phyloP scores from a whole-genome alignment of 2,113 vertebrate species.

The Scolopax mira region DNA sequence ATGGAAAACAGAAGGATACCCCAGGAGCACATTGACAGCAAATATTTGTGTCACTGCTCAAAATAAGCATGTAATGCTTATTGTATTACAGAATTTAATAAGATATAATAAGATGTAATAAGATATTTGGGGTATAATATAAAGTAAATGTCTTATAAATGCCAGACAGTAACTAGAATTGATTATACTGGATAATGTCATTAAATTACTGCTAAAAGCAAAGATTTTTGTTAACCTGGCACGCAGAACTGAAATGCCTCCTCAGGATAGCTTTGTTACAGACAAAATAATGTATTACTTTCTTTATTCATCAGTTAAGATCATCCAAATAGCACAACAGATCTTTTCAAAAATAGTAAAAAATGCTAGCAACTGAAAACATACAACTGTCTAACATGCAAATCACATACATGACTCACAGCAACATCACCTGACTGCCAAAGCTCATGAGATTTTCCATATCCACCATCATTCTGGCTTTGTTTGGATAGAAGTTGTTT shows the following conservation, averaged over 20 bases:
- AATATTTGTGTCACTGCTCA: conserved; percentile 16
- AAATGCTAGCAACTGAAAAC: not conserved
- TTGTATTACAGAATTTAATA: conserved; percentile 26
- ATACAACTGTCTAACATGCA: not conserved
- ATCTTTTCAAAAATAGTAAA: not conserved
- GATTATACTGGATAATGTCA: conserved; percentile 10
- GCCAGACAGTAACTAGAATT: conserved; percentile 5
- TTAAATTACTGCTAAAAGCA: conserved; percentile 24
- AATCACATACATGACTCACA: not conserved
- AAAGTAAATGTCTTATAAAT: conserved; percentile 26
- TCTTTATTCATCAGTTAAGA: not conserved
- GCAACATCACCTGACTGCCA: not conserved
- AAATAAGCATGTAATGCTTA: conserved; percentile 30
- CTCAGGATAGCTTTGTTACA: not conserved
- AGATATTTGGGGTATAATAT: conserved; percentile 22
- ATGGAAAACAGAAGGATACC: not conserved
- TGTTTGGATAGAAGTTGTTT: conserved; percentile 17
- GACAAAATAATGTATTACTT: not conserved
- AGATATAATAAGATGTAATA: conserved; percentile 7
- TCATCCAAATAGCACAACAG: not conserved
- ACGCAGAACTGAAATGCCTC: not conserved
- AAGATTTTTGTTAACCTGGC: not conserved
- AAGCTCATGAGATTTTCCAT: not conserved
- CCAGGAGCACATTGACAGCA: not conserved
- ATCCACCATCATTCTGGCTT: not conserved